Percentiles rank a stretch among this genome's conserved stretches.
Conservation (phyloP, 1,140 invertebrate genomes). For the Scaptodrosophila lebanonensis region DNA sequence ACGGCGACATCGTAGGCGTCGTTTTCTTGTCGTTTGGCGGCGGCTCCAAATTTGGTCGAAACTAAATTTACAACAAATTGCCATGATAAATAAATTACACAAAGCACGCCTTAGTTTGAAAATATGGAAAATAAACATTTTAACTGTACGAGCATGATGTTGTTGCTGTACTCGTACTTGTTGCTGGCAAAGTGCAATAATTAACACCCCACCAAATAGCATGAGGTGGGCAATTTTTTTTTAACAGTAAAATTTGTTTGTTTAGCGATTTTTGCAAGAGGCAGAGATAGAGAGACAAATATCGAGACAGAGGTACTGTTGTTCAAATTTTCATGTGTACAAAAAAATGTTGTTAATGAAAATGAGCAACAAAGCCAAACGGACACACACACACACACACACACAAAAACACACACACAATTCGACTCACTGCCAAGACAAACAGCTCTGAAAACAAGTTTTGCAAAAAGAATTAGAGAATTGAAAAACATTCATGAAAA, state of each 20-base stretch:
- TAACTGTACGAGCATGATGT: constrained; percentile 14
- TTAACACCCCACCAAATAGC: constrained; percentile 72
- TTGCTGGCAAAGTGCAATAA: constrained; percentile 65
- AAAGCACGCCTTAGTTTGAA: constrained; percentile 57
- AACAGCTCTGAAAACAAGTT: constrained; percentile 49
- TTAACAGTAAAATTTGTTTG: constrained; percentile 74
- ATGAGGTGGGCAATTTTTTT: constrained; percentile 34
- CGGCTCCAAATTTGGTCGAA: constrained; percentile 65
- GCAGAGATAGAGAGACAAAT: constrained; percentile 7
- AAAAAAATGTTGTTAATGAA: constrained; percentile 67
- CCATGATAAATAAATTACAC: constrained; percentile 67
- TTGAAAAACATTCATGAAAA: constrained; percentile 62
- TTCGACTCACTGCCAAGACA: constrained; percentile 47
- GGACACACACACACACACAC: constrained; percentile 33
- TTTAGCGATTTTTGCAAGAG: constrained; percentile 40
- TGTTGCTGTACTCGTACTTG: constrained; percentile 15
- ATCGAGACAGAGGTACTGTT: constrained; percentile 56
- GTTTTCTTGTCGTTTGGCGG: too few species aligned
- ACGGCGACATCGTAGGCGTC: constrained; percentile 45
- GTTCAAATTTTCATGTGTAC: constrained; percentile 51
- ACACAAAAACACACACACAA: constrained; percentile 2
- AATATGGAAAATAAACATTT: constrained; percentile 23
- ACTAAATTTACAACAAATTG: constrained; percentile 69
- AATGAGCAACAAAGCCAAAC: constrained; percentile 70
- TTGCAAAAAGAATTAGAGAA: constrained; percentile 50